Base-by-base conservation (phyloP, 2,888 invertebrate species). In the Criorhina ranunculi region DNA sequence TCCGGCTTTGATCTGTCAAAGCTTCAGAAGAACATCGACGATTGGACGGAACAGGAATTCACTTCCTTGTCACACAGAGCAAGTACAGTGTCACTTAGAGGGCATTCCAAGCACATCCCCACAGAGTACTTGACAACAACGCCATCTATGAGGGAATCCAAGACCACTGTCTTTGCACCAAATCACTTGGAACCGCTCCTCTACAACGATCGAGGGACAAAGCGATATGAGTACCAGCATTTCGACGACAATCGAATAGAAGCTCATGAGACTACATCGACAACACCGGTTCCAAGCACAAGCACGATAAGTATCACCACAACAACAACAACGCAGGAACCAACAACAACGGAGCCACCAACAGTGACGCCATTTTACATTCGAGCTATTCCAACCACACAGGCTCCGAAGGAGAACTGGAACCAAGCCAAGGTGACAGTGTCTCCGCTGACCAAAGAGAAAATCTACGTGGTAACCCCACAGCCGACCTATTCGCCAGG, bases 401-500 rank as follows among this genome's bases (percentile, higher is more conserved):
- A 67, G 37, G 88, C 70, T 67, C 87, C 91, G 2, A 88, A 88
- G 51, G 91, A 91, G 83, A 88, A 89, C 1, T 96, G 96, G 96
- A 94, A 94, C 44, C 93, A 93, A 88, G 93, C 95, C 86, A 94
- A 95, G 89, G 94, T 95, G 0, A 94, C 95, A 15, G 95, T 96
- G 89, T 95, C 96, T 9, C 95, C 96, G n/a, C 91, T 94, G 76
- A 96, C 95, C 4, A 95, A 95, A 88, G 96, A 97, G 91, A 95
- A 95, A 89, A 94, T 96, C 0, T 96, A 96, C 88, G 95, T 97
- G 0, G 96, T 97, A 0, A 97, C 97, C 3, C 96, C 97, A 0
- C 95, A 95, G 88, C 93, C 95, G 15, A 73, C 86, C 1, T 88
- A 87, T 62, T 83, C 85, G 5, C 87, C 88, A n/a, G 89, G 88